phyloP scores from a whole-genome alignment of 1,140 invertebrate species.

The Octopus bimaculoides region DNA sequence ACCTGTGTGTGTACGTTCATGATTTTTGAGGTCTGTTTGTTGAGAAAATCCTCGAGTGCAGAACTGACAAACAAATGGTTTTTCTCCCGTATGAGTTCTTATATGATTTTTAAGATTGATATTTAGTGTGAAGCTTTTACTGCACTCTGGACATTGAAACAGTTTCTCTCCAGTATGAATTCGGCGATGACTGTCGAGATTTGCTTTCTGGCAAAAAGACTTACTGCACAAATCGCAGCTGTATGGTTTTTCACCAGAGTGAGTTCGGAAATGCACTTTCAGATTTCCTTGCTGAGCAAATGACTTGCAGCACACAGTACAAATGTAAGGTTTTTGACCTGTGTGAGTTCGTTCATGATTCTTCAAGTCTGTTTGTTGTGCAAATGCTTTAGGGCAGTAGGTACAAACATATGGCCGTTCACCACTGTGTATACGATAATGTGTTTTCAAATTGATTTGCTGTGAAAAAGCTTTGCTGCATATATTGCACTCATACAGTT shows the following conservation, averaged over 20 bases:
- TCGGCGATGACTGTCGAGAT: conserved; percentile 19
- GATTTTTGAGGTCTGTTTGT: conserved; percentile 61
- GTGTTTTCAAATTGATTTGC: conserved; percentile 66
- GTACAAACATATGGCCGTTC: conserved; percentile 67
- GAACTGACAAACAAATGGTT: conserved; percentile 76
- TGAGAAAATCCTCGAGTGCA: conserved; percentile 22
- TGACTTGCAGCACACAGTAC: neutral
- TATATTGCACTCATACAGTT: conserved; percentile 85
- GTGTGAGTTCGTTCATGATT: conserved; percentile 57
- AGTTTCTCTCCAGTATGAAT: conserved; percentile 83
- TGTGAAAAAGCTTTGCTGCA: conserved; percentile 75
- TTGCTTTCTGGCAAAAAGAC: conserved; percentile 41
- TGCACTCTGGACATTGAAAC: conserved; percentile 60
- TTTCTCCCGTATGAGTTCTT: conserved; percentile 22
- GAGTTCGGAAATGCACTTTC: conserved; percentile 12
- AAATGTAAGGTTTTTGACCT: neutral
- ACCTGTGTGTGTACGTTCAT: conserved; percentile 88
- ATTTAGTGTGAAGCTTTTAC: conserved; percentile 22
- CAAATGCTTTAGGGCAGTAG: conserved; percentile 69
- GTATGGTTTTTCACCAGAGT: conserved; percentile 18
- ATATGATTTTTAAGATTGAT: conserved; percentile 25
- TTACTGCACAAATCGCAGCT: conserved; percentile 23
- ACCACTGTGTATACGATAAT: conserved; percentile 54
- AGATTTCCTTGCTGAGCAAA: conserved; percentile 18
- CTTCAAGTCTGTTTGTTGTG: conserved; percentile 72